phyloP scores from a whole-genome alignment of 2,113 vertebrate genomes.

The Ranitomeya variabilis region DNA sequence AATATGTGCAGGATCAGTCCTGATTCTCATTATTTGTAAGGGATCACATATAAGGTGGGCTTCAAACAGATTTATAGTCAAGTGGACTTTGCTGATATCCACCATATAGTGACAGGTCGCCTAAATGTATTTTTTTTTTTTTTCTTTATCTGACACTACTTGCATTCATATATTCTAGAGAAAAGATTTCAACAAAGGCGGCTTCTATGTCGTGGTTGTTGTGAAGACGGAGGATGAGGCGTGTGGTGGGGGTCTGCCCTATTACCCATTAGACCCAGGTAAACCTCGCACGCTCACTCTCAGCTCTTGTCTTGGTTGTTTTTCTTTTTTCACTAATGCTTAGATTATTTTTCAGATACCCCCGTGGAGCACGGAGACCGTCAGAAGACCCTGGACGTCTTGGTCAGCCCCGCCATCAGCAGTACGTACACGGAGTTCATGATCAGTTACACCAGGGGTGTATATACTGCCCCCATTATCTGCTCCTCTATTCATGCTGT shows the following conservation, averaged over 20 bases:
- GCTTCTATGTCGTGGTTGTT: conserved; percentile 96
- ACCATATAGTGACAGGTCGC: too few relatives aligned
- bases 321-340: background rate
- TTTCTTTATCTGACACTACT: background rate
- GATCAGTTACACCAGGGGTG: background rate
- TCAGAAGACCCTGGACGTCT: conserved; percentile 85
- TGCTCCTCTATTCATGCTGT: too few relatives aligned
- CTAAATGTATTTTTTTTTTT: background rate
- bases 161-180: conserved; percentile 69
- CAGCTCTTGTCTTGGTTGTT: background rate
- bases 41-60: too few relatives aligned
- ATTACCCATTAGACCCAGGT: conserved; percentile 79
- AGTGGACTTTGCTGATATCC: too few relatives aligned
- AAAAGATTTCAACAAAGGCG: conserved; percentile 93
- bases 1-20: too few relatives aligned
- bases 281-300: background rate
- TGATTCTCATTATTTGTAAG: too few relatives aligned
- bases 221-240: conserved; percentile 96
- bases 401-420: conserved; percentile 84
- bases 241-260: conserved; percentile 86
- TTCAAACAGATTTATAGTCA: too few relatives aligned
- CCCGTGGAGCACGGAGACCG: conserved; percentile 87
- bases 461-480: too few relatives aligned
- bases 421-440: conserved; percentile 73
- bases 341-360: conserved; percentile 72